These are phyloP conservation scores for Drosophila nikananu DNA, from an alignment of 1,140 invertebrate species.

Conservation along the genomic window DNA sequence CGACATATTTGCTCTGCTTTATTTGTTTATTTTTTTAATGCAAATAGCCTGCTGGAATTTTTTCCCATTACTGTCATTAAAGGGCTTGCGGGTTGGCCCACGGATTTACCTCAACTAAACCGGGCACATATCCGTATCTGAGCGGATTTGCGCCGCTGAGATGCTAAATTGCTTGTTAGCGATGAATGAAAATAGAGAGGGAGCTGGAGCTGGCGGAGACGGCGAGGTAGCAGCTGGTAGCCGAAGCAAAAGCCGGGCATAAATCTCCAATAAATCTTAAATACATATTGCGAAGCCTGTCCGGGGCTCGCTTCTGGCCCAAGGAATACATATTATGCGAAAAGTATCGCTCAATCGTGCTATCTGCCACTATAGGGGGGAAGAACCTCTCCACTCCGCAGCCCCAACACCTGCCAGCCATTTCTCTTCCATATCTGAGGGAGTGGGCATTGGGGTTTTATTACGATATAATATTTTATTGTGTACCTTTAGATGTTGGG, in stretches of 20 bases:
- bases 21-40: slow-evolving; percentile 6
- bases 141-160: slow-evolving; percentile 24
- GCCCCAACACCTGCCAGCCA: slow-evolving; percentile 29
- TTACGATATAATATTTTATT: slow-evolving; percentile 83
- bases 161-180: slow-evolving; percentile 58
- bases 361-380: slow-evolving; percentile 12
- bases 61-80: slow-evolving; percentile 1
- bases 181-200: slow-evolving; percentile 39
- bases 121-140: slow-evolving; percentile 1
- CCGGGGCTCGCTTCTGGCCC: slow-evolving; percentile 35
- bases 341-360: slow-evolving; percentile 75
- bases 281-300: slow-evolving; percentile 67
- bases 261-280: slow-evolving; percentile 77
- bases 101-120: slow-evolving; percentile 2
- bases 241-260: slow-evolving; percentile 65
- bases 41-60: background rate
- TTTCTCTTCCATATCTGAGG: slow-evolving; percentile 44
- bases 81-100: slow-evolving; percentile 11
- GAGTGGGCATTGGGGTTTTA: slow-evolving; percentile 64
- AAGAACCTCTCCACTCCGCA: background rate
- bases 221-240: slow-evolving; percentile 31
- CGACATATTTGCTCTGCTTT: background rate
- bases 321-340: slow-evolving; percentile 54
- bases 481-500: slow-evolving; percentile 75
- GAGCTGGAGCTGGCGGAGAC: slow-evolving; percentile 14